Percentiles rank a stretch among this genome's conserved stretches.
Conservation (phyloP, 2,888 invertebrate species). For the Lobophora halterata region DNA sequence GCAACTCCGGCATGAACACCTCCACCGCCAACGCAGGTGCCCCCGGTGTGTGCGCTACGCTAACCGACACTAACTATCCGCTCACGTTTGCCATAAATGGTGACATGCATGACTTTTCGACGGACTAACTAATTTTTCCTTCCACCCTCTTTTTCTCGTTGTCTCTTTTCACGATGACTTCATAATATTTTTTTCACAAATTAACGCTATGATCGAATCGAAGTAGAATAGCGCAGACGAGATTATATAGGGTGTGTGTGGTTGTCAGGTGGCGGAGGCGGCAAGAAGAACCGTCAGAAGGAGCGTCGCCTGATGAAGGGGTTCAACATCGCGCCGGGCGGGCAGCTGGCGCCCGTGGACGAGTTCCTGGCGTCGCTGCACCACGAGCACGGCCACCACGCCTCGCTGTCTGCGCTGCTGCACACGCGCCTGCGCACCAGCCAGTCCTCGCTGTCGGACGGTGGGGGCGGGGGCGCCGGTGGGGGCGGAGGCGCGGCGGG, state of each 20-base stretch:
- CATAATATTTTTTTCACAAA: too few relatives aligned
- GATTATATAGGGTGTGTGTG: slow-evolving; percentile 5
- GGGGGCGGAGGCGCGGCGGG: slow-evolving; percentile 3
- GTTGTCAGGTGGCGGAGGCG: slow-evolving; percentile 86
- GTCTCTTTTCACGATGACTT: too few relatives aligned
- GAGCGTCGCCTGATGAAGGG: slow-evolving; percentile 95
- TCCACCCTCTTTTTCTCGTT: neutral
- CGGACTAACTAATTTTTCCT: slow-evolving; percentile 4
- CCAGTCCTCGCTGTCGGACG: slow-evolving; percentile 70
- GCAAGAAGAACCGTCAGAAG: slow-evolving; percentile 96
- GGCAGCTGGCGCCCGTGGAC: slow-evolving; percentile 86
- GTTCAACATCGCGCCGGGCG: slow-evolving; percentile 91
- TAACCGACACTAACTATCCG: neutral
- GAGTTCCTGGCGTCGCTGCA: slow-evolving; percentile 89
- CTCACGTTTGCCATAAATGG: neutral
- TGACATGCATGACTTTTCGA: slow-evolving; percentile 10
- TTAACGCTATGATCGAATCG: too few relatives aligned
- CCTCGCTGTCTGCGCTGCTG: slow-evolving; percentile 84
- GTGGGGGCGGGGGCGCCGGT: slow-evolving; percentile 29
- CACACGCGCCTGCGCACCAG: slow-evolving; percentile 76
- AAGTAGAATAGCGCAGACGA: too few relatives aligned
- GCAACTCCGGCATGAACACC: slow-evolving; percentile 97
- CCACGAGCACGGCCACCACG: slow-evolving; percentile 79
- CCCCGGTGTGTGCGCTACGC: slow-evolving; percentile 75
- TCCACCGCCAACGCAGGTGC: slow-evolving; percentile 91